phyloP scores from a whole-genome alignment of 2,888 invertebrate species.

The Platynereis dumerilii region DNA sequence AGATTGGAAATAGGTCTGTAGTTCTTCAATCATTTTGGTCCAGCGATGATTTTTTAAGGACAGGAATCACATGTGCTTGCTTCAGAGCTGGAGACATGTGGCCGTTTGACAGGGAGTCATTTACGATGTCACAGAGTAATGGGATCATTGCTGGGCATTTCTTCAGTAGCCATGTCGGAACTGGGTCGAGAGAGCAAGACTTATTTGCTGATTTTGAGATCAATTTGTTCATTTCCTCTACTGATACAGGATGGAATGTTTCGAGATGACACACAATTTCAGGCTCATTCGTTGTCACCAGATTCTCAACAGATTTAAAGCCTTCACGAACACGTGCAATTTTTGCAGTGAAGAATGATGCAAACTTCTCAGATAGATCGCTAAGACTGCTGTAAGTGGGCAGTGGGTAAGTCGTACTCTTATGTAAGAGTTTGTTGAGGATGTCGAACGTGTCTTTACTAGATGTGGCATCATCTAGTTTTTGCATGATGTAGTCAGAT shows the following conservation, averaged over 20 bases:
- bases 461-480: too few relatives aligned
- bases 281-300: neutral
- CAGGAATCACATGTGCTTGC: neutral
- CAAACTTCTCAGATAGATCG: neutral
- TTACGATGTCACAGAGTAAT: neutral
- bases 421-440: neutral
- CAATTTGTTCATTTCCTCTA: neutral
- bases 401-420: neutral
- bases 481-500: too few relatives aligned
- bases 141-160: neutral
- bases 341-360: neutral
- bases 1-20: conserved; percentile 9
- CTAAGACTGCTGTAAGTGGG: neutral
- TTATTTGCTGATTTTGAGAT: neutral
- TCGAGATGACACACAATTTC: neutral
- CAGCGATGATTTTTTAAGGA: neutral
- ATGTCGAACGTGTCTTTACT: too few relatives aligned
- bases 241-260: neutral
- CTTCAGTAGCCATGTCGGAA: neutral
- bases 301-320: neutral
- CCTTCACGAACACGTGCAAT: neutral
- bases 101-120: neutral
- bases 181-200: neutral
- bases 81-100: neutral
- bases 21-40: conserved; percentile 9